Percentiles rank a stretch among this genome's conserved stretches.
These are phyloP conservation scores for Acanthosepion lycidas DNA, from an alignment of 2,888 invertebrate species.

Conservation along the genomic window DNA sequence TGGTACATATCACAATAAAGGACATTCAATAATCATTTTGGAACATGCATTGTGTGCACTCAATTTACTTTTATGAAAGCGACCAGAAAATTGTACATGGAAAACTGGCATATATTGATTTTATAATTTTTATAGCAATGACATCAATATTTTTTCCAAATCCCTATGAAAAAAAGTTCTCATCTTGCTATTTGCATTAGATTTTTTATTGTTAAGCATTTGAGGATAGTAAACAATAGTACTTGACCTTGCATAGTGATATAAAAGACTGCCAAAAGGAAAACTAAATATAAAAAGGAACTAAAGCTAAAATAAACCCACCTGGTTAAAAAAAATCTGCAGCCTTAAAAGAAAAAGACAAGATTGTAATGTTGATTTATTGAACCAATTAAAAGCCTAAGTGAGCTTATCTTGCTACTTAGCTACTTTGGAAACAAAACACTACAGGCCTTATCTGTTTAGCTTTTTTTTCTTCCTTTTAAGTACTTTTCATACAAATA, in stretches of 20 bases:
- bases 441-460: not conserved
- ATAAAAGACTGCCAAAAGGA: not conserved
- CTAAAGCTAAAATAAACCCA: not conserved
- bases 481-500: too few species aligned
- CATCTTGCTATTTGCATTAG: not conserved
- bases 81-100: too few species aligned
- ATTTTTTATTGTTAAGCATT: conserved; percentile 13
- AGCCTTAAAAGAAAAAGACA: not conserved
- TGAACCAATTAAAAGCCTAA: not conserved
- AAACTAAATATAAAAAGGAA: not conserved
- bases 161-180: not conserved
- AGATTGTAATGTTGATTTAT: not conserved
- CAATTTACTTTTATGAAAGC: too few species aligned
- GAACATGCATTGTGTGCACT: too few species aligned
- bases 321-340: too few species aligned
- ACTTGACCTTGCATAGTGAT: not conserved
- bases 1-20: too few species aligned
- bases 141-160: too few species aligned
- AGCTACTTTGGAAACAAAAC: not conserved
- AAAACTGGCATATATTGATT: too few species aligned
- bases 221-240: not conserved
- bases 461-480: too few species aligned
- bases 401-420: not conserved
- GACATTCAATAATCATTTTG: too few species aligned
- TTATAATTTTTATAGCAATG: too few species aligned